Base-by-base conservation (phyloP, 2,797 vertebrate genomes). In the Rhinella marina region DNA sequence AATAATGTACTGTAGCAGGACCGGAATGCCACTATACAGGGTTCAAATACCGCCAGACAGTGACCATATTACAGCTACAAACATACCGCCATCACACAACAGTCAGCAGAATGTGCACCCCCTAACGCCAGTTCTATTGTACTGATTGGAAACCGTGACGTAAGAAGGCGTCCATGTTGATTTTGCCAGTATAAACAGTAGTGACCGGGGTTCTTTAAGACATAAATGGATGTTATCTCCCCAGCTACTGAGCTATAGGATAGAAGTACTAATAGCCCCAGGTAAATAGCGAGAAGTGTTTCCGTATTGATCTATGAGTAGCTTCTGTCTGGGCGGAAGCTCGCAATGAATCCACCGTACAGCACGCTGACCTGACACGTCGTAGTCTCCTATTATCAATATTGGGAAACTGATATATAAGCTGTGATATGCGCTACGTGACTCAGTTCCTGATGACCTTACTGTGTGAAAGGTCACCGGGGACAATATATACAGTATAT, bases 361-460 rank as follows among this genome's bases (percentile, higher is more conserved):
- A 27, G 7, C 7, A 16, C 54, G 27, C 2, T 79, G 54, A 29
- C 76, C 52, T 7, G 75, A 8, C n/a, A 54, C 3, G 75, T 54
- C 17, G 16, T 6, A 16, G 52, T 56, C 16, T 0, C n/a, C n/a
- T 27, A 11, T 57, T 27, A 79, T 79, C 76, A 79, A 27, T 57
- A 57, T 79, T 79, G 8, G 76, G 77, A 21, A 59, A 29, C 25
- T 17, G 59, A 56, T 54, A 59, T 59, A 27, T 25, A 56, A 16
- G 19, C 27, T 19, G 16, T 21, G 76, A 54, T 77, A 16, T 25
- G 6, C 57, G 16, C 52, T 56, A 27, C 2, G 57, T 78, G 50
- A 78, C 76, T 78, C 76, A 78, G 50, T 52, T 77, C 73, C 73
- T 77, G 73, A 23, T 41, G 41, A 41, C 41, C 5, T 41, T 16